Percentiles rank a stretch among this genome's conserved stretches.
Evolutionary conservation across 35 echinoderm and acorn worm species (phyloP).

Genomic region (Apostichopus californicus): DNA sequence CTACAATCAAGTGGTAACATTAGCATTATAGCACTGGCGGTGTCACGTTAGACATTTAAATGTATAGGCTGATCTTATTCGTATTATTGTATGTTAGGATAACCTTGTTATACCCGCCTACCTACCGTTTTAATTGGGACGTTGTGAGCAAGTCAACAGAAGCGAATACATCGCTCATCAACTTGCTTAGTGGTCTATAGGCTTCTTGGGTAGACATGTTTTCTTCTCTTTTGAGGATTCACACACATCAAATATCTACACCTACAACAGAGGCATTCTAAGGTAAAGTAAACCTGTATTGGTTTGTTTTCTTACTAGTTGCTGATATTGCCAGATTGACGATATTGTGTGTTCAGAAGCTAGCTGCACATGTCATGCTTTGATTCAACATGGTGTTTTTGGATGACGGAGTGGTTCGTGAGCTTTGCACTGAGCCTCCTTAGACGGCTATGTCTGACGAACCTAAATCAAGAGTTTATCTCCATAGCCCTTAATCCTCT

Average conservation of each 20-base stretch:
- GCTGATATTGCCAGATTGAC: no score
- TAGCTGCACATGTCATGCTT: no score
- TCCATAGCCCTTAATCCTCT: no score
- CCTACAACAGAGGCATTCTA: background rate
- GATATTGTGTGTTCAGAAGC: no score
- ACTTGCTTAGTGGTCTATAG: background rate
- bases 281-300: background rate
- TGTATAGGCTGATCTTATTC: background rate
- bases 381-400: no score
- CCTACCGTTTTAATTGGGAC: constrained; percentile 29
- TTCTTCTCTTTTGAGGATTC: background rate
- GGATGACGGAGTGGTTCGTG: no score
- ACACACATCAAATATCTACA: background rate
- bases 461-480: no score
- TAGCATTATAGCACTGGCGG: no score
- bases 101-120: background rate
- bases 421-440: no score
- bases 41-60: background rate
- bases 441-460: no score
- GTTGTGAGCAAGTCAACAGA: constrained; percentile 16
- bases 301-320: no score
- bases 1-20: no score
- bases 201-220: constrained; percentile 25
- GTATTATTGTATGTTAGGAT: background rate
- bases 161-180: constrained; percentile 2